These are phyloP conservation scores for Prionailurus viverrinus DNA, from an alignment of 2,113 vertebrate species.

Conservation along the genomic window DNA sequence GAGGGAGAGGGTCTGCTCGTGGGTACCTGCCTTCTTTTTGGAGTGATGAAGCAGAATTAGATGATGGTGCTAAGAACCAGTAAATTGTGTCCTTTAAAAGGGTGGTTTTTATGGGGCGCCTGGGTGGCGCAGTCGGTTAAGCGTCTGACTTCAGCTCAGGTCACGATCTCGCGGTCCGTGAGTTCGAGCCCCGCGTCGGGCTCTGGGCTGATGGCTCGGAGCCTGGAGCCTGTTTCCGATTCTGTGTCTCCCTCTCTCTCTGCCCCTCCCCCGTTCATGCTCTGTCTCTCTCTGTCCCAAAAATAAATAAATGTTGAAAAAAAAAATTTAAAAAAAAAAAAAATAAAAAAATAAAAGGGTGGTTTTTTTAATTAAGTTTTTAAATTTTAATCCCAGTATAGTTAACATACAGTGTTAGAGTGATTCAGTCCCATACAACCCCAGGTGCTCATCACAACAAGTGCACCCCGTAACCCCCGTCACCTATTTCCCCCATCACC, in stretches of 20 bases:
- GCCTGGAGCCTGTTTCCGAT: too few relatives aligned
- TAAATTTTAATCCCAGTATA: background rate
- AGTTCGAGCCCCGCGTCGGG: too few relatives aligned
- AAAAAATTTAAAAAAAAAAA: too few relatives aligned
- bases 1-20: background rate
- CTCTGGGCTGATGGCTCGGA: too few relatives aligned
- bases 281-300: too few relatives aligned
- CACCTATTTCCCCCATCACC: background rate
- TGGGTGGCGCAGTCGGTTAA: too few relatives aligned
- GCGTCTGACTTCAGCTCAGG: too few relatives aligned
- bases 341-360: too few relatives aligned
- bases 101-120: background rate
- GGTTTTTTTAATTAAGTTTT: background rate
- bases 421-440: background rate
- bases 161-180: too few relatives aligned
- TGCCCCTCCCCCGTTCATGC: too few relatives aligned
- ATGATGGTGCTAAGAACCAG: background rate
- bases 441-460: background rate
- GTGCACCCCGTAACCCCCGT: background rate
- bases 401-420: background rate
- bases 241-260: too few relatives aligned
- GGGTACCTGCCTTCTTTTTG: background rate
- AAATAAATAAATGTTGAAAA: too few relatives aligned
- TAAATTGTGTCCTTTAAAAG: background rate
- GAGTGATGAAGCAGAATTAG: background rate